Evolutionary conservation across 2,113 vertebrate genomes (phyloP).

Genomic region (Salvelinus alpinus): DNA sequence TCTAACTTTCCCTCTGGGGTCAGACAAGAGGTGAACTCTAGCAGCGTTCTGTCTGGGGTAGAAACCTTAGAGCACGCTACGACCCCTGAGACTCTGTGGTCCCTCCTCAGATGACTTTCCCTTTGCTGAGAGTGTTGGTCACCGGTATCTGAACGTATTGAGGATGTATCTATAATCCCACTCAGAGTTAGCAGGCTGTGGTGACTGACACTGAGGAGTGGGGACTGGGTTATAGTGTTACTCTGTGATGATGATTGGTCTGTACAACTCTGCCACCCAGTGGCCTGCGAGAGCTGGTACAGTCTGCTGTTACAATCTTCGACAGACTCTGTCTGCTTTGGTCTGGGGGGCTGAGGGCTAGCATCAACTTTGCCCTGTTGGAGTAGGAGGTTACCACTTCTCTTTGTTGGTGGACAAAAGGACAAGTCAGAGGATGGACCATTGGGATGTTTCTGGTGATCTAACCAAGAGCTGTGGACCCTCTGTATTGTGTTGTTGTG

Average conservation of each 20-base stretch:
- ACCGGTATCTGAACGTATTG: conserved; percentile 11
- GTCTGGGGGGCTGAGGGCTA: conserved; percentile 51
- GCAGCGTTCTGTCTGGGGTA: conserved; percentile 39
- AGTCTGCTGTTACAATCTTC: conserved; percentile 41
- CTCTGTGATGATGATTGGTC: conserved; percentile 20
- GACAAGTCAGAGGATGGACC: conserved; percentile 44
- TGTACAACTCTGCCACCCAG: conserved; percentile 22
- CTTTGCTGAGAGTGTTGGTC: conserved; percentile 34
- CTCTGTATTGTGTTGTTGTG: conserved; percentile 48
- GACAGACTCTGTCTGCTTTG: conserved; percentile 47
- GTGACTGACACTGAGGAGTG: conserved; percentile 12
- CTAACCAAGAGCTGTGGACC: conserved; percentile 35
- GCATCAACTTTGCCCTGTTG: conserved; percentile 41
- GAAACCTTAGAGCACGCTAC: conserved; percentile 45
- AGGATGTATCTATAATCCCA: conserved; percentile 15
- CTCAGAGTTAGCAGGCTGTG: conserved; percentile 36
- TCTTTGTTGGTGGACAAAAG: conserved; percentile 61
- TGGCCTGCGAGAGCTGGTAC: conserved; percentile 50
- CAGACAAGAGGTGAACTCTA: conserved; percentile 50
- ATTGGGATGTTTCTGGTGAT: conserved; percentile 56
- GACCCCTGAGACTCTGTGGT: conserved; percentile 32
- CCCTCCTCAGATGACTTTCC: conserved; percentile 6
- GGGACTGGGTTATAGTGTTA: conserved; percentile 8
- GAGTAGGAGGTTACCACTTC: conserved; percentile 58
- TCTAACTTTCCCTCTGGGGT: conserved; percentile 61